Conservation (phyloP, 2,113 vertebrate species). For the Nycticebus coucang region DNA sequence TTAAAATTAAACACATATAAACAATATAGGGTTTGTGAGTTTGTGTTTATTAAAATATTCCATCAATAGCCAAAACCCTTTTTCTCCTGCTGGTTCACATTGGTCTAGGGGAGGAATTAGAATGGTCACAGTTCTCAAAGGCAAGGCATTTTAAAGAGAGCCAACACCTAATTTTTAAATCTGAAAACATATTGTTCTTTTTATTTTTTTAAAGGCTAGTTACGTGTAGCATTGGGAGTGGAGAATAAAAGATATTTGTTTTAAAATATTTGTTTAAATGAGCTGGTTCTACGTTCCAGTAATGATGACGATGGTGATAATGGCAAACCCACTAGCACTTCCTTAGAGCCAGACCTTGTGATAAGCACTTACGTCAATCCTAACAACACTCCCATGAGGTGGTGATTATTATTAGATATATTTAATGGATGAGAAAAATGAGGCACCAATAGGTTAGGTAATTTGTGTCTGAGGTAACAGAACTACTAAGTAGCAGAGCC, state of each 20-base stretch:
- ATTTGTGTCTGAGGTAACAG: neutral
- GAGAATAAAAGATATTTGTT: neutral
- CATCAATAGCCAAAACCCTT: neutral
- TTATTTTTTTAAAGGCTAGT: too few species aligned
- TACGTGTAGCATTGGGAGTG: too few species aligned
- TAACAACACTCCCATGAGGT: neutral
- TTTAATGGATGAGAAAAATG: slow-evolving; percentile 1
- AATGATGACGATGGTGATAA: neutral
- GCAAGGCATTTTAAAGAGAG: slow-evolving; percentile 10
- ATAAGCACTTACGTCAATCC: neutral
- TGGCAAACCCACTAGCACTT: neutral
- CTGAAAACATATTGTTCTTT: neutral
- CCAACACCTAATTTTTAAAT: neutral
- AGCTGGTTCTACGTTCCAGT: neutral
- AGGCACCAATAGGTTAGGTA: neutral
- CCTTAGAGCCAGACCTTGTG: neutral
- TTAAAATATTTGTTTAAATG: neutral
- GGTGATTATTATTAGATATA: neutral
- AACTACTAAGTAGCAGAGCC: neutral
- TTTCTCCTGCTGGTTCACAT: neutral
- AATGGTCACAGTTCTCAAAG: neutral
- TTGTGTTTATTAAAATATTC: slow-evolving; percentile 28
- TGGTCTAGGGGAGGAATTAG: neutral
- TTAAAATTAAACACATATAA: neutral
- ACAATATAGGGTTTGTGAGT: neutral